phyloP scores from a whole-genome alignment of 2,888 invertebrate genomes.

The Stomorhina lunata region DNA sequence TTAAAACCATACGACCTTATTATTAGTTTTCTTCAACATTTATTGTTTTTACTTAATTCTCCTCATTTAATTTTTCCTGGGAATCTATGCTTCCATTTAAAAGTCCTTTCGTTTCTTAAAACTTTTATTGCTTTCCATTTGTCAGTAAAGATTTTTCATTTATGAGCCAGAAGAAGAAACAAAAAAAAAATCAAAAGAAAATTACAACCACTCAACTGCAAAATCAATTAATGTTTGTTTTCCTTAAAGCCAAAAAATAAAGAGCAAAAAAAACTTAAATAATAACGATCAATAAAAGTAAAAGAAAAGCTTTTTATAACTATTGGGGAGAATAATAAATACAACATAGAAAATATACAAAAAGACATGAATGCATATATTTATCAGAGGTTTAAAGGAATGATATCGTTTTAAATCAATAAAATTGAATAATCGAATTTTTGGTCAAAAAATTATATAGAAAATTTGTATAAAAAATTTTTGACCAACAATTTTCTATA shows the following conservation, averaged over 20 bases:
- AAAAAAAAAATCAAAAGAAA: background rate
- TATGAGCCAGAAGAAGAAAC: background rate
- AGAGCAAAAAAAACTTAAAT: conserved; percentile 7
- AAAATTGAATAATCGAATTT: too few relatives aligned
- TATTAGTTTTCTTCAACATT: background rate
- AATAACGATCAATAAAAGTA: conserved; percentile 37
- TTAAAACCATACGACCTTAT: too few relatives aligned
- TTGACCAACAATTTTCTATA: too few relatives aligned
- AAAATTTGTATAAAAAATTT: too few relatives aligned
- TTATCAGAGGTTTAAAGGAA: too few relatives aligned
- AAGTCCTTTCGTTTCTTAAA: background rate
- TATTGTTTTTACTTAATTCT: background rate
- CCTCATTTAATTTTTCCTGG: background rate
- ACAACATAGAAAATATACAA: conserved; percentile 1
- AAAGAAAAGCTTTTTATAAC: conserved; percentile 22
- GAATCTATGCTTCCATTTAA: background rate
- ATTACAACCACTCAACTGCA: background rate
- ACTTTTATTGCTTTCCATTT: background rate
- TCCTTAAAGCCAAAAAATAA: conserved; percentile 1
- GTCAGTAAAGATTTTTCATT: background rate
- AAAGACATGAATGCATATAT: background rate
- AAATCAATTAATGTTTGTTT: conserved; percentile 21
- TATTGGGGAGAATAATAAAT: conserved; percentile 26
- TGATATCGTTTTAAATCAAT: too few relatives aligned
- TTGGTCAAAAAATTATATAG: too few relatives aligned